Percentiles rank a stretch among this genome's conserved stretches.
These are phyloP conservation scores for Meriones unguiculatus DNA, from an alignment of 2,113 vertebrate genomes.

Conservation along the genomic window DNA sequence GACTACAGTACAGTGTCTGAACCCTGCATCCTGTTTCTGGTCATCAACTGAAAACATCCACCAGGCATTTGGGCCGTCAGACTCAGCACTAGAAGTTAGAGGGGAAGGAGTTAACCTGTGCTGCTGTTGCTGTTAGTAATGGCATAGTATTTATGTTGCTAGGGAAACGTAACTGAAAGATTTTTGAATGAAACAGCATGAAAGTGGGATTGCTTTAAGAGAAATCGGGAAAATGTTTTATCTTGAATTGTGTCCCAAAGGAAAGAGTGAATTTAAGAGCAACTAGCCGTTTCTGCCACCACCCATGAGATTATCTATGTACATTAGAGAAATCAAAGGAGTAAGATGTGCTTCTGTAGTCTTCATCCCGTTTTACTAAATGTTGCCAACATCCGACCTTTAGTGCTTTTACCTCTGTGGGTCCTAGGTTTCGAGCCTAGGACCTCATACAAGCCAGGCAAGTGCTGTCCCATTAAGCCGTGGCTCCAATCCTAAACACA, in stretches of 20 bases:
- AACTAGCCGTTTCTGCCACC: background rate
- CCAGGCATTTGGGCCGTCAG: background rate
- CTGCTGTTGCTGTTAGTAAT: slow-evolving; percentile 37
- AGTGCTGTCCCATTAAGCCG: background rate
- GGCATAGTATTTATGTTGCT: background rate
- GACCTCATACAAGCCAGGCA: background rate
- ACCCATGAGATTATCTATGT: background rate
- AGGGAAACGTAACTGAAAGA: background rate
- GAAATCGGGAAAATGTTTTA: background rate
- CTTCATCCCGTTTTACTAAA: background rate
- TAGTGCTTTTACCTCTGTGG: background rate
- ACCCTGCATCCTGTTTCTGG: background rate
- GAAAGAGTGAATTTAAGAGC: background rate
- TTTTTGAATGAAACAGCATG: background rate
- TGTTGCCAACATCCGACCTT: background rate
- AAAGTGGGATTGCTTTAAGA: slow-evolving; percentile 30
- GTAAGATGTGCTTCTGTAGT: background rate
- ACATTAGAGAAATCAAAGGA: background rate
- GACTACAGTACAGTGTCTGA: background rate
- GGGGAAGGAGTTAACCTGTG: background rate
- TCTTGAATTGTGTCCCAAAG: background rate
- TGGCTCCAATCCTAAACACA: background rate
- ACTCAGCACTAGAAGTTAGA: background rate
- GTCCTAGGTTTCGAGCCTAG: background rate
- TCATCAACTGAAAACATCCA: background rate